Conservation (phyloP, 2,113 vertebrate genomes). For the Sinocyclocheilus anophthalmus region DNA sequence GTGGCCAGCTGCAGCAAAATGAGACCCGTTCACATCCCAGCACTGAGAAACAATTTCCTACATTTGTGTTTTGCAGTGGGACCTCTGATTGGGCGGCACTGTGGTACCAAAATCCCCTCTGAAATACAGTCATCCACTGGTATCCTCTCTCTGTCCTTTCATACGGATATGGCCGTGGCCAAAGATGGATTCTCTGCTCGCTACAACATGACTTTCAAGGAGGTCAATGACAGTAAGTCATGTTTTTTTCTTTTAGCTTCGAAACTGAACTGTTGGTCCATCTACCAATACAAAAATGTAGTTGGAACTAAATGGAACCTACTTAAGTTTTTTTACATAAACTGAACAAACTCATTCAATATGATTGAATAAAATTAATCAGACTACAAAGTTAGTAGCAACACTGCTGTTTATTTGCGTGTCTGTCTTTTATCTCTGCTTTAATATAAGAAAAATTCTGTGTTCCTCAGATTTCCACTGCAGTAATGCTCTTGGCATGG, state of each 20-base stretch:
- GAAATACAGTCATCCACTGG: slow-evolving; percentile 93
- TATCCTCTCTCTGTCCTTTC: slow-evolving; percentile 92
- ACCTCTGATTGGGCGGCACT: slow-evolving; percentile 95
- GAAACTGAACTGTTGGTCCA: not conserved
- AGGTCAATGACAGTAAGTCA: slow-evolving; percentile 90
- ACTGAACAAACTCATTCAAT: too few species aligned
- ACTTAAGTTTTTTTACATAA: not conserved
- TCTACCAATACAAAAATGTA: not conserved
- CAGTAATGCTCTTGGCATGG: slow-evolving; percentile 91
- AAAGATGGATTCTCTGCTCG: slow-evolving; percentile 96
- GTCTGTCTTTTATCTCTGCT: not conserved
- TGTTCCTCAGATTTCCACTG: slow-evolving; percentile 86
- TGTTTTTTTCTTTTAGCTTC: not conserved
- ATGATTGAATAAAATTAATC: too few species aligned
- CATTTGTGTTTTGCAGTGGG: slow-evolving; percentile 80
- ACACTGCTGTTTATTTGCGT: not conserved
- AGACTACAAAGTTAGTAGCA: not conserved
- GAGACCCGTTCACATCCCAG: not conserved
- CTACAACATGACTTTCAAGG: slow-evolving; percentile 92
- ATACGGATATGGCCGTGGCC: slow-evolving; percentile 96
- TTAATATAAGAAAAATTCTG: not conserved
- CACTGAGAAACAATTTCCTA: slow-evolving; percentile 53
- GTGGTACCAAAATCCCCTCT: slow-evolving; percentile 89
- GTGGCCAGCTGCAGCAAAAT: not conserved
- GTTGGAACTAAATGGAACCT: not conserved